phyloP scores from a whole-genome alignment of 2,113 vertebrate genomes.

The human region GRCh38 chr13:47483501-47484000 shows the following conservation, averaged over 20 bases:
- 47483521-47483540: background rate
- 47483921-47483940: background rate
- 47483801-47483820: background rate
- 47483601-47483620: background rate
- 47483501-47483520: background rate
- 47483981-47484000: background rate
- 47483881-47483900: background rate
- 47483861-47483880: background rate
- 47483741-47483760: background rate
- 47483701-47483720: background rate
- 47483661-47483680: background rate
- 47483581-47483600: background rate
- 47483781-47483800: background rate
- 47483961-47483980: background rate
- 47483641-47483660: background rate
- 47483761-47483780: background rate
- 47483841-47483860: background rate
- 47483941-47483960: background rate
- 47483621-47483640: background rate
- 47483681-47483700: too few relatives aligned
- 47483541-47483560: background rate
- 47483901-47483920: background rate
- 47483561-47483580: background rate
- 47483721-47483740: background rate
- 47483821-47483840: background rate